phyloP scores from a whole-genome alignment of 2,113 vertebrate species.

The Tonatia bakeri region DNA sequence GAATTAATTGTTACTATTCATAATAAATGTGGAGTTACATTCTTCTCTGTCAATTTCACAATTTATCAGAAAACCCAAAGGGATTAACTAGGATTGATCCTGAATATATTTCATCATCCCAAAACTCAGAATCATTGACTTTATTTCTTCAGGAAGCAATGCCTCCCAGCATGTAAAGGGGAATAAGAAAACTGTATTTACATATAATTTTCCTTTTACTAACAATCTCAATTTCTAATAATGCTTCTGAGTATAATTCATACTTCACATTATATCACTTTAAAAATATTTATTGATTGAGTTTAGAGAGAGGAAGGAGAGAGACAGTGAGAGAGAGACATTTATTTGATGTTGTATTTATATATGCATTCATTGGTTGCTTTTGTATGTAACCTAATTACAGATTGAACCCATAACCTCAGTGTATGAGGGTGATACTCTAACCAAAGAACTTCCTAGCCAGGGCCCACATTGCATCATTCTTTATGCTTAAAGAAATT shows the following conservation, averaged over 20 bases:
- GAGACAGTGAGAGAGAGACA: too few species aligned
- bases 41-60: not conserved
- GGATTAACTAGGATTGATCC: not conserved
- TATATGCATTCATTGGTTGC: too few species aligned
- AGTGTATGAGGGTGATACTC: too few species aligned
- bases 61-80: conserved; percentile 14
- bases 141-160: not conserved
- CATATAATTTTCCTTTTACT: not conserved
- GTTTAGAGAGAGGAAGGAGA: too few species aligned
- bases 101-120: not conserved
- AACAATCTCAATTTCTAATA: not conserved
- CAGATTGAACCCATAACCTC: too few species aligned
- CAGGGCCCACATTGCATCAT: not conserved
- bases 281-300: too few species aligned
- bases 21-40: conserved; percentile 27
- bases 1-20: conserved; percentile 48
- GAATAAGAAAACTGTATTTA: not conserved
- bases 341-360: too few species aligned
- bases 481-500: not conserved
- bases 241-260: not conserved
- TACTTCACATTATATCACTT: not conserved
- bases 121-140: not conserved
- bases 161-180: not conserved
- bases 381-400: too few species aligned
- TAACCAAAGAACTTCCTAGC: too few species aligned